Base-by-base conservation (phyloP, 2,888 invertebrate species). In the Trichogramma evanescens region DNA sequence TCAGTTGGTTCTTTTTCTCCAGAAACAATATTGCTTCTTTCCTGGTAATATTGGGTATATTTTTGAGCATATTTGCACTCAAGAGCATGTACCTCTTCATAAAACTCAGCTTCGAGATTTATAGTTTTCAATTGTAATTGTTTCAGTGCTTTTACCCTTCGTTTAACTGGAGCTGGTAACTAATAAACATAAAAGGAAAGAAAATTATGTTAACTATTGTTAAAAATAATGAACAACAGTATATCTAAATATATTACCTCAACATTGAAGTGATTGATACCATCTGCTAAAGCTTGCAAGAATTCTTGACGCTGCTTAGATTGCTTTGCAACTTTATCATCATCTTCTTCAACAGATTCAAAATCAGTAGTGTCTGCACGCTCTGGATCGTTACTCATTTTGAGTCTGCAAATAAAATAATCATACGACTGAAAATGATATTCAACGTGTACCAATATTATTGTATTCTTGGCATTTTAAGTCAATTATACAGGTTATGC, bases 71-170 rank as follows among this genome's bases (percentile, higher is more conserved):
- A 96, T 79, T 91, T 90, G 81, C 90, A 89, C 80, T 99, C 98
- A 56, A 99, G 82, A 38, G 87, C 86, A 75, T 97, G 96, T 48
- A 99, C 91, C 73, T 95, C 94, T 71, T 89, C 87, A 79, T 95
- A 97, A 80, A 98, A 95, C 74, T 93, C 87, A 0, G 93, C 89
- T 79, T 97, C 96, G 59, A 95, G 83, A 72, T 92, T 86, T 5
- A 91, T 89, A 53, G 89, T 86, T 70, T 91, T 87, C 70, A 91
- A 82, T 78, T 96, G 95, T 2, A 95, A 78, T 66, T 91, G 88
- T 75, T 95, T 93, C 59, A 96, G 80, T 0, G 92, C 89, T 72
- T 91, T 88, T 67, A 95, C 82, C 75, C 93, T 82, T 70, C 90
- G 81, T 76, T 91, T 91, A 45, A 95, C 89, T 53, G 85, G 81